phyloP scores from a whole-genome alignment of 2,888 invertebrate species.

The Tortricodes alternella region DNA sequence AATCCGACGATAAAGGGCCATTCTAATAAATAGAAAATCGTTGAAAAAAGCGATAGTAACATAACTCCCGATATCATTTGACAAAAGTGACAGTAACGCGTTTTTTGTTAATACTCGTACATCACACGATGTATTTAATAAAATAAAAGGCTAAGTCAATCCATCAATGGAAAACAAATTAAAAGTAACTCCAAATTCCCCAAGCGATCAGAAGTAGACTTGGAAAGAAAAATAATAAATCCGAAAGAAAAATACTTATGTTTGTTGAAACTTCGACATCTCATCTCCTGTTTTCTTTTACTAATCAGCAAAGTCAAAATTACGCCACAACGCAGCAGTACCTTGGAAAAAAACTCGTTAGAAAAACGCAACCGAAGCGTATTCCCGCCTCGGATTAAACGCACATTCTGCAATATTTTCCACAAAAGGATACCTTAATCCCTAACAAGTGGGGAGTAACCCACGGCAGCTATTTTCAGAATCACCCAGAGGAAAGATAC shows the following conservation, averaged over 20 bases:
- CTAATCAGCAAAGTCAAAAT: background rate
- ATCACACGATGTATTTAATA: too few relatives aligned
- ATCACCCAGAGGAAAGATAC: constrained; percentile 40
- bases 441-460: constrained; percentile 74
- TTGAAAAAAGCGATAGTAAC: too few relatives aligned
- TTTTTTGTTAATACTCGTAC: too few relatives aligned
- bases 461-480: constrained; percentile 59
- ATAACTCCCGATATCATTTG: too few relatives aligned
- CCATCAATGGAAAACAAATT: too few relatives aligned
- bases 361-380: constrained; percentile 69
- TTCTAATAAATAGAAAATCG: too few relatives aligned
- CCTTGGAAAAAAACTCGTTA: constrained; percentile 49
- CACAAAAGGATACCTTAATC: constrained; percentile 82
- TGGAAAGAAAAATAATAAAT: background rate
- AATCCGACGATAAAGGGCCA: too few relatives aligned
- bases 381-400: constrained; percentile 69
- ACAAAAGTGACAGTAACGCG: too few relatives aligned
- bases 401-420: constrained; percentile 79
- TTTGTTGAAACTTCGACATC: background rate
- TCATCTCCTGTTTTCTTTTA: background rate
- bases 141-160: too few relatives aligned
- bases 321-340: constrained; percentile 4
- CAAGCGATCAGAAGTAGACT: too few relatives aligned
- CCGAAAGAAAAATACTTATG: too few relatives aligned
- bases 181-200: too few relatives aligned